Evolutionary conservation across 23 tunicate species (phyloP).

Genomic region (Botrylloides violaceus): DNA sequence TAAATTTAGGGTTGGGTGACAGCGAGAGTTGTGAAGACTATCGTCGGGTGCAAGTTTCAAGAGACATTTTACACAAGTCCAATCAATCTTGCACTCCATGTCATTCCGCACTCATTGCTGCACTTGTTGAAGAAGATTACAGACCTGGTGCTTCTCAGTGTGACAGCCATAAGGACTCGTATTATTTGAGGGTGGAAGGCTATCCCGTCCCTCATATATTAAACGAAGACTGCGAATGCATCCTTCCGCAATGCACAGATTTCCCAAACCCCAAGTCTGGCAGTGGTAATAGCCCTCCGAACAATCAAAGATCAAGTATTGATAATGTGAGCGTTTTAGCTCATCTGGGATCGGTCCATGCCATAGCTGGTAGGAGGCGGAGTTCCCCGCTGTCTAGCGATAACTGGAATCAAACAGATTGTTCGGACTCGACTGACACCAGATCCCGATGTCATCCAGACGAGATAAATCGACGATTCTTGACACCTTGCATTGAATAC

Average conservation of each 20-base stretch:
- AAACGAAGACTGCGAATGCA: background rate
- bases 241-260: too few species aligned
- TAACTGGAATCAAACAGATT: background rate
- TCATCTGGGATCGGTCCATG: background rate
- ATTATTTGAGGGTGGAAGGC: background rate
- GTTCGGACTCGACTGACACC: background rate
- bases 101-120: too few species aligned
- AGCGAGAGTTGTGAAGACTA: too few species aligned
- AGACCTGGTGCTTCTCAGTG: too few species aligned
- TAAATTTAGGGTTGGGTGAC: too few species aligned
- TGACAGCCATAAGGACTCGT: background rate
- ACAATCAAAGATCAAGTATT: background rate
- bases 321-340: background rate
- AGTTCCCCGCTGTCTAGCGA: background rate
- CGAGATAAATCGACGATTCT: too few species aligned
- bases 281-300: background rate
- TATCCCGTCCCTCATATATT: background rate
- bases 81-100: too few species aligned
- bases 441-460: too few species aligned
- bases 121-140: too few species aligned
- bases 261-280: too few species aligned
- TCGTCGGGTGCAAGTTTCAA: too few species aligned
- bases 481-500: slow-evolving; percentile 48
- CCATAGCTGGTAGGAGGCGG: background rate
- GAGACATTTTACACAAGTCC: too few species aligned